Evolutionary conservation across 2,888 invertebrate species (phyloP), one percentile per base, ranked within the genome.

Genomic region (Creontiades dilutus): DNA sequence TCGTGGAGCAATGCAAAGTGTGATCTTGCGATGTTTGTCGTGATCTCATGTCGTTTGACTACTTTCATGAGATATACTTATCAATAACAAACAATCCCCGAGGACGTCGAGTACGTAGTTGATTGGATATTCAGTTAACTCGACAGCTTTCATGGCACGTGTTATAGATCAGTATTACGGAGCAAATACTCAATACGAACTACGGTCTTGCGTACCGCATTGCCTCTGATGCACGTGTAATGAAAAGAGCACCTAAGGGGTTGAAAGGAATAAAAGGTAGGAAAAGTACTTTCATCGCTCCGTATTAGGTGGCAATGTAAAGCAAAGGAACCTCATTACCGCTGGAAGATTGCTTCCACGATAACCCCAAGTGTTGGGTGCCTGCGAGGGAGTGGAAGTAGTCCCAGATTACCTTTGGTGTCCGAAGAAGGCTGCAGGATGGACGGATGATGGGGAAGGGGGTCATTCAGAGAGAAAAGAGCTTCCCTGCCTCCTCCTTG

Each of bases 291-390:
- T 68, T 68, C 68, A 23, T 68, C 23, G 68, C 37, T 37, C 68
- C 68, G 68, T 68, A 68, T 68, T 23, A 23, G 23, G 68, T 68
- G 68, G 68, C 68, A 19, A 68, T 68, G 68, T 68, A 78, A 78
- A 78, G 78, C 47, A 47, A 78, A 78, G 46, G 78, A 78, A 78
- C 78, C 78, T 78, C 78, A 78, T 78, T 78, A 78, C 78, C 78
- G 47, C 37, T 16, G 46, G 78, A 78, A 78, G 78, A 78, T 78
- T 78, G 78, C 78, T 78, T 78, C 47, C 47, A 78, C 78, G 78
- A 78, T 78, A 37, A 37, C 78, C 16, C 46, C 16, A 0, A 9
- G n/a, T n/a, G n/a, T n/a, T n/a, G n/a, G n/a, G n/a, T n/a, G 68
- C 13, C 52, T 13, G 52, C 5, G 11, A 13, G 52, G 52, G 16